phyloP scores from a whole-genome alignment of 1,140 invertebrate genomes.

The Anoplolepis gracilipes region DNA sequence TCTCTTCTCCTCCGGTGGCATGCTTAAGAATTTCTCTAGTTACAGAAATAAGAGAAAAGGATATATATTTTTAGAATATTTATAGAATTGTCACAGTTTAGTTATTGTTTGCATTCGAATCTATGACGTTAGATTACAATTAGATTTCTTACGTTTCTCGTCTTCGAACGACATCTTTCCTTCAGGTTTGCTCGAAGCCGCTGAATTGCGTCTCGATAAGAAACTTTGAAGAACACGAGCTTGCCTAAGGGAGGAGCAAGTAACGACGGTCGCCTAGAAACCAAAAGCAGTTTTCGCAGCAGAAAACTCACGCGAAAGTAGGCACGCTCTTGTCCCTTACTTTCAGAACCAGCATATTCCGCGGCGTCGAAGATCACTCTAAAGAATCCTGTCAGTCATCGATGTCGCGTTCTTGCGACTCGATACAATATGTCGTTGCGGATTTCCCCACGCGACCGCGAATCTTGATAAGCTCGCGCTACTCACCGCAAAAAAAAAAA shows the following conservation, averaged over 20 bases:
- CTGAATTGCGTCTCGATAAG: conserved; percentile 40
- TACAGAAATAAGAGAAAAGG: conserved; percentile 26
- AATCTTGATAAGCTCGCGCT: not conserved
- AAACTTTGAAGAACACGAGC: conserved; percentile 8
- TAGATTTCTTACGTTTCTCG: conserved; percentile 72
- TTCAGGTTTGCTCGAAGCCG: not conserved
- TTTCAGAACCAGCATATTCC: conserved; percentile 61
- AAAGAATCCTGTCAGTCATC: conserved; percentile 14
- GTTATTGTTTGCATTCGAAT: not conserved
- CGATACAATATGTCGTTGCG: not conserved
- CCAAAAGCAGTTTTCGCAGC: conserved; percentile 63
- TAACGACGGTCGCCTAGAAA: conserved; percentile 64
- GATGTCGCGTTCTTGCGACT: not conserved
- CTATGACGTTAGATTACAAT: not conserved
- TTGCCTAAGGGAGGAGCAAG: conserved; percentile 23
- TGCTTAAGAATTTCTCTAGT: conserved; percentile 86
- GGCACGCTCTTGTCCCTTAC: conserved; percentile 59
- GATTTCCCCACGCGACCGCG: not conserved
- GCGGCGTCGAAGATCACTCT: not conserved
- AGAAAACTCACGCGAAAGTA: conserved; percentile 18
- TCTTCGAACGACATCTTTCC: conserved; percentile 64
- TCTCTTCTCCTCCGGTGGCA: conserved; percentile 87
- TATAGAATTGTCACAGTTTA: not conserved
- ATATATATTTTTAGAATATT: not conserved
- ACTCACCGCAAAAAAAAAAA: not conserved